Conservation (phyloP, 2,797 vertebrate genomes). For the Tapera naevia region DNA sequence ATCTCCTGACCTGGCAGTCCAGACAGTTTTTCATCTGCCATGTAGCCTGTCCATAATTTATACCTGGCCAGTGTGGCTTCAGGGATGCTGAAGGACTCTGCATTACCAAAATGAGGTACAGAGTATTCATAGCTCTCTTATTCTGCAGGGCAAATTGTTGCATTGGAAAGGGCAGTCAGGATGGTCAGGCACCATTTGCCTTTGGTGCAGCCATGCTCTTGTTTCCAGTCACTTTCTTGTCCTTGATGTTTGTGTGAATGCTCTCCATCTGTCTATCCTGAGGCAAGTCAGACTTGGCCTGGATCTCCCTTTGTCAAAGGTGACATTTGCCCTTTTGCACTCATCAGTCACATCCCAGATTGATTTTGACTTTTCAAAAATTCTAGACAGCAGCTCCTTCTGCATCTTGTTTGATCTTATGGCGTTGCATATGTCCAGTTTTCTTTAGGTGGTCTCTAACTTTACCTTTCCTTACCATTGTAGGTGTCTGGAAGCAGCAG, state of each 20-base stretch:
- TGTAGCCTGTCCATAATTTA: not conserved
- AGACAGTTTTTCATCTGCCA: not conserved
- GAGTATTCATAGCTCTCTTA: not conserved
- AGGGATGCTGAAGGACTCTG: not conserved
- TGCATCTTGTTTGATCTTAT: not conserved
- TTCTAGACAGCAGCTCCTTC: not conserved
- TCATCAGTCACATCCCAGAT: not conserved
- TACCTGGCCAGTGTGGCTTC: not conserved
- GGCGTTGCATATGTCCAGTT: not conserved
- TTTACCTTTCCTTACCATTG: not conserved
- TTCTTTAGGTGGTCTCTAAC: not conserved
- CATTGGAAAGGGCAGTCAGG: not conserved
- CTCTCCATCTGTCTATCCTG: not conserved
- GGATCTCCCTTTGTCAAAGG: not conserved
- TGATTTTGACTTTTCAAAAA: not conserved
- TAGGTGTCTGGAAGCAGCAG: not conserved
- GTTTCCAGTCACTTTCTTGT: not conserved
- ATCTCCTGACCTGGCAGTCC: not conserved
- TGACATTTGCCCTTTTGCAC: not conserved
- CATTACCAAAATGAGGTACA: not conserved
- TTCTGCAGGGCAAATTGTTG: not conserved
- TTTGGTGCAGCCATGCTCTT: not conserved
- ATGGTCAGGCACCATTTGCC: not conserved
- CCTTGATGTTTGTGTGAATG: fast-evolving
- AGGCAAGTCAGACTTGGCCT: not conserved